These are phyloP conservation scores for Idaea aversata DNA, from an alignment of 2,888 invertebrate genomes.

Conservation along the genomic window DNA sequence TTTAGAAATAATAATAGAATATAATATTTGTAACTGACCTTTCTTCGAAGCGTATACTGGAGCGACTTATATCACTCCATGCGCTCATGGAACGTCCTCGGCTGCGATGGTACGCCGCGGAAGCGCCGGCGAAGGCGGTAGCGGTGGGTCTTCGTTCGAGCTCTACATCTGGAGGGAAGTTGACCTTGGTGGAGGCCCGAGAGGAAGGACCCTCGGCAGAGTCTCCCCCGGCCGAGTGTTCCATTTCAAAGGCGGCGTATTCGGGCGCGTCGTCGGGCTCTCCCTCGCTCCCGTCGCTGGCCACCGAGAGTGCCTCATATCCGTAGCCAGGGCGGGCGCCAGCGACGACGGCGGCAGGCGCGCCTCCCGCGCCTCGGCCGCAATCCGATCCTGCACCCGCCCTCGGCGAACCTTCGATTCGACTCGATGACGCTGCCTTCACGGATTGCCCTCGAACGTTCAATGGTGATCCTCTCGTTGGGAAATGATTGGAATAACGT, in stretches of 20 bases:
- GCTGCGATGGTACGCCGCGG: conserved; percentile 74
- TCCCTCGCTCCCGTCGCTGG: conserved; percentile 72
- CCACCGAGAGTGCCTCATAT: conserved; percentile 74
- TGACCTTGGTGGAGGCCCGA: conserved; percentile 82
- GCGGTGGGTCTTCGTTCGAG: conserved; percentile 71
- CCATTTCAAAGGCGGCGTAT: conserved; percentile 72
- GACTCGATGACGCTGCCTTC: conserved; percentile 72
- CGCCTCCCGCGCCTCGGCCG: conserved; percentile 52
- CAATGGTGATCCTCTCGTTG: conserved; percentile 61
- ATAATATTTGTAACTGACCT: conserved; percentile 71
- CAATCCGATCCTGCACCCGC: conserved; percentile 61
- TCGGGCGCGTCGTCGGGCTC: conserved; percentile 68
- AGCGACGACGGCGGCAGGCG: conserved; percentile 52
- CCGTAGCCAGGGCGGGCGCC: conserved; percentile 75
- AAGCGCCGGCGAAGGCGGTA: conserved; percentile 62
- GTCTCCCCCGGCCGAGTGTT: conserved; percentile 66
- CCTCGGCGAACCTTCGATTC: conserved; percentile 68
- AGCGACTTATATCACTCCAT: conserved; percentile 92
- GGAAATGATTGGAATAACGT: conserved; percentile 70
- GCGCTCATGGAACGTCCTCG: conserved; percentile 90
- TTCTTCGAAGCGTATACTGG: conserved; percentile 89
- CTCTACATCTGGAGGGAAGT: conserved; percentile 82
- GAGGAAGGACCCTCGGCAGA: conserved; percentile 69
- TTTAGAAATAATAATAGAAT: not conserved
- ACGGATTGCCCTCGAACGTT: conserved; percentile 60